Conservation (phyloP, 2,113 vertebrate genomes). For the Apaloderma vittatum region DNA sequence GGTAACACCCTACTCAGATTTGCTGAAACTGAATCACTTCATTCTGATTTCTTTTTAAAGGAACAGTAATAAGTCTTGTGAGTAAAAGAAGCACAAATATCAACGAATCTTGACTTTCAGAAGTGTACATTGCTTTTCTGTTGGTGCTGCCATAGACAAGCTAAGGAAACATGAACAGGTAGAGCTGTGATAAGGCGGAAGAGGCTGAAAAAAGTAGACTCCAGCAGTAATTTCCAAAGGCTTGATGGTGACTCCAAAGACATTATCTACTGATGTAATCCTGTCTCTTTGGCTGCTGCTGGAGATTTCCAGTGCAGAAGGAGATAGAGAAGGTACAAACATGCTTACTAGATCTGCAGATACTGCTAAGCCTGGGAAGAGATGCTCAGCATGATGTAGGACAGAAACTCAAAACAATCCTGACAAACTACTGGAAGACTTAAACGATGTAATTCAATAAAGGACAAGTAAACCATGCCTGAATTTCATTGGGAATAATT, state of each 20-base stretch:
- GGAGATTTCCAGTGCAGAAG: neutral
- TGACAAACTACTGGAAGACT: neutral
- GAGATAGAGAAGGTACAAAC: neutral
- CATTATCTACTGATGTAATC: neutral
- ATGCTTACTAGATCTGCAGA: neutral
- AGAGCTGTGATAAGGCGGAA: neutral
- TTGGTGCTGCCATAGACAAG: neutral
- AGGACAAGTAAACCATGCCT: neutral
- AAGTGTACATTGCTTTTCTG: neutral
- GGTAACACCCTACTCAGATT: neutral
- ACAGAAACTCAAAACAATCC: neutral
- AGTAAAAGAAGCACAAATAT: neutral
- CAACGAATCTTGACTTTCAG: neutral
- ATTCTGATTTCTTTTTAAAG: neutral
- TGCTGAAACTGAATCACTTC: neutral
- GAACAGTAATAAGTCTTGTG: neutral
- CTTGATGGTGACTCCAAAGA: neutral
- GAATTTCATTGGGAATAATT: neutral
- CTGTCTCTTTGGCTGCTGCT: neutral
- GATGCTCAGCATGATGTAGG: fast-evolving
- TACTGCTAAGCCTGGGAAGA: neutral
- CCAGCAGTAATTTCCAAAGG: neutral
- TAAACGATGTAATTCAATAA: neutral
- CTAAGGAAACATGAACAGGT: neutral
- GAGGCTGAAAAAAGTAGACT: neutral